phyloP scores from a whole-genome alignment of 2,888 invertebrate species.

The Coleophora flavipennella region DNA sequence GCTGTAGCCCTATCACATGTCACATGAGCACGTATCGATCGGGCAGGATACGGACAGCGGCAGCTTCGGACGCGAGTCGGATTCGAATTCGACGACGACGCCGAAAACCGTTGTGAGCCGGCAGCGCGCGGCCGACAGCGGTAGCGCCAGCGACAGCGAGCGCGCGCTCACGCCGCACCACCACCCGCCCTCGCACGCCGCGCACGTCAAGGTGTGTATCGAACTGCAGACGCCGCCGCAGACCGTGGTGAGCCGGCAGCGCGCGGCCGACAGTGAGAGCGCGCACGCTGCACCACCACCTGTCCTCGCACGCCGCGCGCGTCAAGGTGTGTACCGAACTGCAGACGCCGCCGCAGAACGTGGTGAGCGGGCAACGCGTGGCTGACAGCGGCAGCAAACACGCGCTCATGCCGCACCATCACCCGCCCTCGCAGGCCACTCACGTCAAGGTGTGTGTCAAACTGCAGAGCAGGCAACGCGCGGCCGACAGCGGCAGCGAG shows the following conservation, averaged over 20 bases:
- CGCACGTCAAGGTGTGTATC: too few species aligned
- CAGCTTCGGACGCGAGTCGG: conserved; percentile 82
- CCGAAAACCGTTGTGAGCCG: conserved; percentile 80
- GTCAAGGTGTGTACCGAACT: conserved; percentile 6
- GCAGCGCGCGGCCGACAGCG: conserved; percentile 61
- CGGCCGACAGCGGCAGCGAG: conserved; percentile 56
- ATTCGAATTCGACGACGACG: conserved; percentile 82
- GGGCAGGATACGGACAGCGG: conserved; percentile 65
- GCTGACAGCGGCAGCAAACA: conserved; percentile 74
- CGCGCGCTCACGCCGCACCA: conserved; percentile 67
- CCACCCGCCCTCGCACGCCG: conserved; percentile 23
- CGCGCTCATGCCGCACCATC: conserved; percentile 62
- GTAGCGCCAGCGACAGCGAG: conserved; percentile 71
- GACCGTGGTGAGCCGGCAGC: conserved; percentile 77
- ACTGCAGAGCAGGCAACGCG: conserved; percentile 71
- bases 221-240: conserved; percentile 80
- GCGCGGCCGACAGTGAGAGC: conserved; percentile 58
- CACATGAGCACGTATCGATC: neutral
- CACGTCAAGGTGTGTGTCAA: too few species aligned
- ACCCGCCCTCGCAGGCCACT: conserved; percentile 19
- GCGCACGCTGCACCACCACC: too few species aligned
- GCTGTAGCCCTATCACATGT: conserved; percentile 1
- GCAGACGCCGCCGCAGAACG: too few species aligned
- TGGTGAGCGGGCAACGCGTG: too few species aligned
- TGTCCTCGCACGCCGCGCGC: neutral